Percentiles rank a stretch among this genome's conserved stretches.
Evolutionary conservation across 2,888 invertebrate genomes (phyloP).

Genomic region (Eupithecia inturbata): DNA sequence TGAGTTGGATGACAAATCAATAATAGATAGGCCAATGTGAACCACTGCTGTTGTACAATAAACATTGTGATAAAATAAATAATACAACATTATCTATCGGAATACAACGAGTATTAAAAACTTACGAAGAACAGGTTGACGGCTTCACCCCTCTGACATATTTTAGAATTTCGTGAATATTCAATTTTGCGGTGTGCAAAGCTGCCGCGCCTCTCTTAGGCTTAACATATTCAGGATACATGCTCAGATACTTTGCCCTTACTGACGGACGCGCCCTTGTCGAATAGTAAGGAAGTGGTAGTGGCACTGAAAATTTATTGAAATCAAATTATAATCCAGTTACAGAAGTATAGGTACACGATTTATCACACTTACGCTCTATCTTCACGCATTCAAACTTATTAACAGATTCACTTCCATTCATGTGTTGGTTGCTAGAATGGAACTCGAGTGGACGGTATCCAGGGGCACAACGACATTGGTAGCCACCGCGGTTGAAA

Average conservation of each 20-base stretch:
- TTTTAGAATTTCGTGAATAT: constrained; percentile 90
- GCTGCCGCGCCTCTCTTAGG: constrained; percentile 86
- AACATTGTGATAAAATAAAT: no score
- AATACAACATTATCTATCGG: no score
- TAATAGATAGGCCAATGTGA: no score
- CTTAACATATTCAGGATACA: constrained; percentile 89
- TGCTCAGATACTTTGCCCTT: constrained; percentile 89
- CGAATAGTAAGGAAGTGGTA: constrained; percentile 93
- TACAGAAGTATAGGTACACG: not conserved
- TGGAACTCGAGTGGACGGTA: not conserved
- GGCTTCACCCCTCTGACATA: constrained; percentile 89
- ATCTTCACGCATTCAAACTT: constrained; percentile 1
- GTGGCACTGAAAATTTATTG: constrained; percentile 86
- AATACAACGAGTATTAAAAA: not conserved
- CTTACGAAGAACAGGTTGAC: constrained; percentile 85
- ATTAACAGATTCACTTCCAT: not conserved
- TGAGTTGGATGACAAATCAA: no score
- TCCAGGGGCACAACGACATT: constrained; percentile 6
- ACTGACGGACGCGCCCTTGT: constrained; percentile 88
- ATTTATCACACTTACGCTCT: not conserved
- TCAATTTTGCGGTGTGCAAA: constrained; percentile 86
- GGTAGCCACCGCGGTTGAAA: constrained; percentile 4
- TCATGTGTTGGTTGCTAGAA: not conserved
- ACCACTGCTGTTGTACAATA: no score
- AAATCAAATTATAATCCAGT: not conserved